Percentiles rank a stretch among this genome's conserved stretches.
Evolutionary conservation across 2,113 vertebrate genomes (phyloP).

Genomic region (Crocuta crocuta): DNA sequence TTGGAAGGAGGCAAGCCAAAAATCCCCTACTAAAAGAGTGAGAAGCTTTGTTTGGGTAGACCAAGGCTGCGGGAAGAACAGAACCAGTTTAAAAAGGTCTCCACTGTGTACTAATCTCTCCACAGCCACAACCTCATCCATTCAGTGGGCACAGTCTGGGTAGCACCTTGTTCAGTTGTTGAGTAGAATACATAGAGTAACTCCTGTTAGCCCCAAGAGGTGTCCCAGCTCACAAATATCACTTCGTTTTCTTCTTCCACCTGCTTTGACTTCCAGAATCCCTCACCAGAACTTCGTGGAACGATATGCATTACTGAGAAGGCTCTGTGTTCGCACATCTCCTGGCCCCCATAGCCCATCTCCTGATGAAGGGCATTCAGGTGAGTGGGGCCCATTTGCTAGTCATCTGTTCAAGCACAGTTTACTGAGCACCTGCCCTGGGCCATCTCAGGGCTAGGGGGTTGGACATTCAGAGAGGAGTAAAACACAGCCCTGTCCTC

Average conservation of each 20-base stretch:
- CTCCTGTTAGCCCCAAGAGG: background rate
- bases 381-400: constrained; percentile 77
- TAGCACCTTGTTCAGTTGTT: accelerated
- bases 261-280: constrained; percentile 87
- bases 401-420: background rate
- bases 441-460: background rate
- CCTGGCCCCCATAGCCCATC: constrained; percentile 29
- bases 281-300: constrained; percentile 91
- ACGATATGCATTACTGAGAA: constrained; percentile 90
- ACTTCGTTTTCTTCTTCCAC: background rate
- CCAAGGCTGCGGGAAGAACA: background rate
- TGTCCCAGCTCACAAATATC: background rate
- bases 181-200: background rate
- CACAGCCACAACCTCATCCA: background rate
- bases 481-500: background rate
- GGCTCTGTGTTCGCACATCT: background rate
- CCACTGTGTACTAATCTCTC: background rate
- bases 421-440: background rate
- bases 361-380: constrained; percentile 56
- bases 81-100: background rate
- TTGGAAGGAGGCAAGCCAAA: background rate
- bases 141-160: background rate
- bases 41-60: background rate
- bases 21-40: background rate
- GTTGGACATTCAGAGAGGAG: background rate